Base-by-base conservation (phyloP, 2,888 invertebrate genomes). In the Helicoverpa assulta region DNA sequence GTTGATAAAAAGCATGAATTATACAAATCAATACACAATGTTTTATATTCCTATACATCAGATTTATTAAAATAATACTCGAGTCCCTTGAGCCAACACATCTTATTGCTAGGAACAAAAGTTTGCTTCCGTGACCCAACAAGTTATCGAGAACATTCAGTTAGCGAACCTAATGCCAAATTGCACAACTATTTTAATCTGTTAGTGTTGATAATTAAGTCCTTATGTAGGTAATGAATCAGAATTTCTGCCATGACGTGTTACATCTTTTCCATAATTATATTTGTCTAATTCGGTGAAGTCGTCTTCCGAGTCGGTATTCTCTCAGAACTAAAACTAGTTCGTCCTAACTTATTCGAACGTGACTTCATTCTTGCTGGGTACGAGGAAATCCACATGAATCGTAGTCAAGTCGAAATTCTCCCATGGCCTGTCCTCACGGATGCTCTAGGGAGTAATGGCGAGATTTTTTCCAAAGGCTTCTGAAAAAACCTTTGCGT, bases 391-490 rank as follows among this genome's bases (percentile, higher is more conserved):
- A 70, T 71, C 58, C 64, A 64, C 54, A 10, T 26, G 60, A 58
- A 61, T 71, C 58, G 21, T 62, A 37, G 62, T 80, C 55, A 80
- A 70, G 64, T 78, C 67, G 67, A 68, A 67, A 73, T 33, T 71
- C 21, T 67, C 16, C 55, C 54, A 50, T 50, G 19, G 51, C 73
- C 90, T 77, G 78, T 83, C 82, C 96, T 97, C 97, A 97, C 96
- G 98, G 98, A 93, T 98, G 98, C 93, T 98, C 98, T 93, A 98
- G 95, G 79, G 98, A 98, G 91, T 98, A 98, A 90, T 98, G 98
- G 82, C 98, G 97, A 82, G 98, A 98, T 87, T 98, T 97, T 93
- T 98, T 98, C 98, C 98, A 98, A 85, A 98, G 97, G 91, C 97
- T 98, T 94, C 98, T 98, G 96, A 98, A 98, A 93, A 98, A 98